Conservation (phyloP, 2,797 vertebrate species). For the Catostomus latipinnis region DNA sequence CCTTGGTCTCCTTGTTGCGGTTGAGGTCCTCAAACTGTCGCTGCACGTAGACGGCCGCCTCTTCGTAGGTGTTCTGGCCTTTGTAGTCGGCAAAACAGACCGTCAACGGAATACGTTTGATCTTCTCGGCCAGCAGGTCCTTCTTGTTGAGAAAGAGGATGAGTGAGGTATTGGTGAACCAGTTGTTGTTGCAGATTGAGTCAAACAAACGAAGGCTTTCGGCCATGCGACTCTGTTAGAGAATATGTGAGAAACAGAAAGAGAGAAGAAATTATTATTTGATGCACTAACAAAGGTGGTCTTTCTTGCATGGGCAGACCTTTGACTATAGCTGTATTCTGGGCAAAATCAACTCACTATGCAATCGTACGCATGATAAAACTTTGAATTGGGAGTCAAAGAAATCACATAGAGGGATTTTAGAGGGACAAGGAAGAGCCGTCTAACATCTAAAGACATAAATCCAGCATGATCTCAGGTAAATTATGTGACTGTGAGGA, state of each 20-base stretch:
- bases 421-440: no score
- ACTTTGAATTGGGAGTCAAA: no score
- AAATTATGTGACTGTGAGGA: no score
- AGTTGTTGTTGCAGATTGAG: slow-evolving; percentile 89
- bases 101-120: slow-evolving; percentile 95
- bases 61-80: slow-evolving; percentile 98
- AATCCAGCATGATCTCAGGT: no score
- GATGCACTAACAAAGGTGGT: slow-evolving; percentile 35
- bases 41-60: slow-evolving; percentile 97
- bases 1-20: slow-evolving; percentile 99
- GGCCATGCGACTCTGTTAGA: slow-evolving; percentile 79
- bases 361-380: no score
- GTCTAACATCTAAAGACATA: no score
- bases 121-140: slow-evolving; percentile 99
- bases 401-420: no score
- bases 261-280: slow-evolving; percentile 75
- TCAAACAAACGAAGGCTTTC: slow-evolving; percentile 84
- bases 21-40: slow-evolving; percentile 99
- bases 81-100: slow-evolving; percentile 98
- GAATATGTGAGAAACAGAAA: slow-evolving; percentile 58
- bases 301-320: no score
- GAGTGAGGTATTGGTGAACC: slow-evolving; percentile 88
- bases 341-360: no score
- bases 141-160: slow-evolving; percentile 99
- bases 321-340: no score